A percentile compares a stretch with the other conserved stretches of the same genome.
phyloP scores from a whole-genome alignment of 2,888 invertebrate genomes.

The Liopterus haemorrhoidalis region DNA sequence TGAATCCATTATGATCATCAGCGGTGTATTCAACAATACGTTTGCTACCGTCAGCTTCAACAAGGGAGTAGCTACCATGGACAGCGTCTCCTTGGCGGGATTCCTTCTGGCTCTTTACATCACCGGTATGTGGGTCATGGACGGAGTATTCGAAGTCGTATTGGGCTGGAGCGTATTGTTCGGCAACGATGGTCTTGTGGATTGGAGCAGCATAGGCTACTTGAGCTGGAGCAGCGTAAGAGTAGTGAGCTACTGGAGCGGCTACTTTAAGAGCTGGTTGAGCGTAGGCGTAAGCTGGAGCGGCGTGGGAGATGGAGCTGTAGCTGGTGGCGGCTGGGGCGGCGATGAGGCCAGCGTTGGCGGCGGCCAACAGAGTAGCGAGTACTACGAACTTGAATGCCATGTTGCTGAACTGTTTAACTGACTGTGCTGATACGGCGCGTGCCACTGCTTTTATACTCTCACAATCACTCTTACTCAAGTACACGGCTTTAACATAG shows the following conservation, averaged over 20 bases:
- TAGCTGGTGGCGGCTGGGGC: not conserved
- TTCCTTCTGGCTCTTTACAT: slow-evolving; percentile 45
- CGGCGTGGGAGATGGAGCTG: slow-evolving; percentile 21
- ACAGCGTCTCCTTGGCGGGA: slow-evolving; percentile 43
- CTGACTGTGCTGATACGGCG: too few species aligned
- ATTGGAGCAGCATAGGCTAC: slow-evolving; percentile 34
- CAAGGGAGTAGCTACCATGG: slow-evolving; percentile 44
- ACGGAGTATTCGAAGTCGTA: slow-evolving; percentile 46
- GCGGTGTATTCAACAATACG: slow-evolving; percentile 51
- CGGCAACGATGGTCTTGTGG: slow-evolving; percentile 37
- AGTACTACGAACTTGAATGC: slow-evolving; percentile 17
- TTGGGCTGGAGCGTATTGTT: slow-evolving; percentile 40
- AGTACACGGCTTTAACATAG: too few species aligned
- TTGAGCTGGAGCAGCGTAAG: too few species aligned
- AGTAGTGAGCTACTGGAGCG: slow-evolving; percentile 26
- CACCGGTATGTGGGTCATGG: slow-evolving; percentile 45
- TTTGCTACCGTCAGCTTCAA: slow-evolving; percentile 50
- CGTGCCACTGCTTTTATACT: too few species aligned
- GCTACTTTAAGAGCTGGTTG: too few species aligned
- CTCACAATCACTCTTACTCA: too few species aligned
- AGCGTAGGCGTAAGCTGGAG: slow-evolving; percentile 25
- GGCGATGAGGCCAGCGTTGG: slow-evolving; percentile 13
- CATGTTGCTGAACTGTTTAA: too few species aligned
- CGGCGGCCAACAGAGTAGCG: slow-evolving; percentile 17
- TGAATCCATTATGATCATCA: slow-evolving; percentile 50